A percentile compares a stretch with the other conserved stretches of the same genome.
These are phyloP conservation scores for Tetranychus cinnabarinus DNA, from an alignment of 1,140 invertebrate genomes.

Conservation along the genomic window DNA sequence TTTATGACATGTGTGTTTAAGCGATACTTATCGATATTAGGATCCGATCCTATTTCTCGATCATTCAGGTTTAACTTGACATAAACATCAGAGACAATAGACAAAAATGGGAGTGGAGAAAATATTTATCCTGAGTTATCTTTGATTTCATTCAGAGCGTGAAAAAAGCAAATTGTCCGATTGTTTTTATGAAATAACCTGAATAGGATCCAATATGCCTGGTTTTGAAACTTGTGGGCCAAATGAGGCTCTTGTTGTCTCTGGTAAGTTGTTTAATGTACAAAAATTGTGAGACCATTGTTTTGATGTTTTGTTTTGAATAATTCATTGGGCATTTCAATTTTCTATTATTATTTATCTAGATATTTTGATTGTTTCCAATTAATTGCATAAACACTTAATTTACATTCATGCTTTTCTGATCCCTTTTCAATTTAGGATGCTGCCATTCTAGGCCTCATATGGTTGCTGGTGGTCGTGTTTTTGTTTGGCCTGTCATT, in stretches of 20 bases:
- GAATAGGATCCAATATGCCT: slow-evolving; percentile 25
- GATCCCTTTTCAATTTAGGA: slow-evolving; percentile 28
- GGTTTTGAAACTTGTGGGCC: slow-evolving; percentile 92
- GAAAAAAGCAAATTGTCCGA: too few relatives aligned
- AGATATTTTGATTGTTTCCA: background rate
- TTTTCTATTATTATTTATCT: background rate
- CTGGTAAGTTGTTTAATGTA: slow-evolving; percentile 37
- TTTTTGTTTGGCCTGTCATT: slow-evolving; percentile 85
- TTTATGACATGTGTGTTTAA: too few relatives aligned
- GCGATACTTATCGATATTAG: too few relatives aligned
- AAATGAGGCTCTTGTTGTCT: slow-evolving; percentile 87
- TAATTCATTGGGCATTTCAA: background rate
- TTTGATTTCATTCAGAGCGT: too few relatives aligned
- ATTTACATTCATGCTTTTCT: background rate
- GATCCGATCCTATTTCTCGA: too few relatives aligned
- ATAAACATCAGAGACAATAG: too few relatives aligned
- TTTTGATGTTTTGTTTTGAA: background rate
- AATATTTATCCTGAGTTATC: too few relatives aligned
- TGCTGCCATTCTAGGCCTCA: slow-evolving; percentile 73
- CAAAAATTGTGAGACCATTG: too few relatives aligned
- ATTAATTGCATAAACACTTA: background rate
- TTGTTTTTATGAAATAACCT: too few relatives aligned
- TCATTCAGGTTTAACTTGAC: too few relatives aligned
- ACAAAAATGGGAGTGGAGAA: too few relatives aligned
- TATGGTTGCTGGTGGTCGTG: slow-evolving; percentile 74